Conservation (phyloP, 1,140 invertebrate genomes). For the Drosophila sulfurigaster region DNA sequence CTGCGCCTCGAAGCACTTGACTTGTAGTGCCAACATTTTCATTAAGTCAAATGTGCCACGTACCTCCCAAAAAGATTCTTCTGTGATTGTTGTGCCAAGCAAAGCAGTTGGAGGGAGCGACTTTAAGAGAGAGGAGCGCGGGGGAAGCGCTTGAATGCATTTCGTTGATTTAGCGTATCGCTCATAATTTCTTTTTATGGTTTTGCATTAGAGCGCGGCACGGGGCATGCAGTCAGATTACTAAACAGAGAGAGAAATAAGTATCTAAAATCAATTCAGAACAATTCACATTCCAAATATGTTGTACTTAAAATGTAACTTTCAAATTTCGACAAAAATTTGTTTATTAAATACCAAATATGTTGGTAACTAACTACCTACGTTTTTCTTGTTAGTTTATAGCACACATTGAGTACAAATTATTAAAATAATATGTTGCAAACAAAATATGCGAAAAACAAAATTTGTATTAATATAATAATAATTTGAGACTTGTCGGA, state of each 20-base stretch:
- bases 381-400: too few species aligned
- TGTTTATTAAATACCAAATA: too few species aligned
- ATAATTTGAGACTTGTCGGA: too few species aligned
- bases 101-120: neutral
- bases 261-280: too few species aligned
- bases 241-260: neutral
- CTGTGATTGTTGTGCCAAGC: slow-evolving; percentile 31
- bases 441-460: too few species aligned
- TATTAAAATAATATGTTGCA: too few species aligned
- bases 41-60: slow-evolving; percentile 77
- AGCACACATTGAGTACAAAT: too few species aligned
- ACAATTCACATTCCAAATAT: too few species aligned
- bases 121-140: neutral
- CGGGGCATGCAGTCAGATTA: slow-evolving; percentile 57
- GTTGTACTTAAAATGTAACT: too few species aligned
- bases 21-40: slow-evolving; percentile 84
- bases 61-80: slow-evolving; percentile 53
- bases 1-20: slow-evolving; percentile 81
- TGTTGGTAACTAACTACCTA: too few species aligned
- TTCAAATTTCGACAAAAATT: too few species aligned
- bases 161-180: slow-evolving; percentile 82
- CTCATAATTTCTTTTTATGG: slow-evolving; percentile 83
- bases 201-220: slow-evolving; percentile 70
- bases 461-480: too few species aligned
- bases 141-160: slow-evolving; percentile 63